Evolutionary conservation across 2,113 vertebrate genomes (phyloP), one percentile per base, ranked within the genome.

Genomic region (Corvus moneduloides): DNA sequence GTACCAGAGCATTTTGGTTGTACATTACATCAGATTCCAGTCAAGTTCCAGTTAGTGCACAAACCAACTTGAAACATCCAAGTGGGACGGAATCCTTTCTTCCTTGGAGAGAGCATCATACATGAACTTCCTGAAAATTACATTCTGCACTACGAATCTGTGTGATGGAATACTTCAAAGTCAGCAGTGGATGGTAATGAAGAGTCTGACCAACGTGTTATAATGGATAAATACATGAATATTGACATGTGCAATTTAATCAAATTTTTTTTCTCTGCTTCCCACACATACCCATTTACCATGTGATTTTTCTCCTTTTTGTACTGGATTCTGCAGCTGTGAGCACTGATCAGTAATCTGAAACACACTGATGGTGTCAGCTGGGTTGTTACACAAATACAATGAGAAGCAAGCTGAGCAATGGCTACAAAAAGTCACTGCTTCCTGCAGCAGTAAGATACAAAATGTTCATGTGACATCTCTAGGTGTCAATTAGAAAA

Each of bases 1-100:
- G 37, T 39, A 87, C 87, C 39, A 71, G 19, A 85, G 78, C 88
- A n/a, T 85, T 89, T 72, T 90, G 39, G 61, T 49, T 93, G 44
- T 72, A 13, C 35, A n/a, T 46, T 52, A 62, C n/a, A 59, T 12
- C 62, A 74, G 67, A 62, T 91, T 90, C 89, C 83, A 76, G 75
- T 28, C 48, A 35, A 11, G 67, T 91, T 91, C 43, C 69, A 73
- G 44, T 26, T 35, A 59, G 61, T 88, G 71, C 33, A 64, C 22
- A 79, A 83, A 77, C n/a, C 51, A 68, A 66, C 30, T 48, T 26
- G 55, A 86, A 84, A 64, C 27, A 41, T 26, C 66, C 54, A 39
- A 74, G 14, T 55, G 16, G 32, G 32, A 83, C 12, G 12, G 61
- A 82, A 44, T 66, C 11, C 39, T 80, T 88, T 59, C 61, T 58